Evolutionary conservation across 2,888 invertebrate genomes (phyloP).

Genomic region (Cephus nigrinus): DNA sequence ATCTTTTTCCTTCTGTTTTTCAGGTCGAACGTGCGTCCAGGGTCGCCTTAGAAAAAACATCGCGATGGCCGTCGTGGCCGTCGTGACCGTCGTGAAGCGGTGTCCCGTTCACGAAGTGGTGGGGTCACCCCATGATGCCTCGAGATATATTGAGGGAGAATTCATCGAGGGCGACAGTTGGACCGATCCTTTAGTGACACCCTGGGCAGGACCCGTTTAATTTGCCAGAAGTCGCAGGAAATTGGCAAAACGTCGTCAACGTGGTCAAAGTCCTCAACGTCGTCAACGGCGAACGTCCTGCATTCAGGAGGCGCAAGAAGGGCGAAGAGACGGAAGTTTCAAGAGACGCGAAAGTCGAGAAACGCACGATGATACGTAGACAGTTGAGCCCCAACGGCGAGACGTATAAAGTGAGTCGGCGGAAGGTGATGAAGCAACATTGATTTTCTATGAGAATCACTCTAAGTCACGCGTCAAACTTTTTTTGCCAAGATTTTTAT

Average conservation of each 20-base stretch:
- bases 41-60: neutral
- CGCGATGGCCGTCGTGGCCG: neutral
- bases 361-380: neutral
- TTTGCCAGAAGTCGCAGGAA: neutral
- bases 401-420: conserved; percentile 2
- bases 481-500: neutral
- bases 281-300: neutral
- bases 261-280: neutral
- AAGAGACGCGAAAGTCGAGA: neutral
- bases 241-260: neutral
- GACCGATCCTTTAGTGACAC: neutral
- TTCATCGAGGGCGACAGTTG: neutral
- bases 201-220: neutral
- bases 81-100: neutral
- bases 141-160: neutral
- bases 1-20: conserved; percentile 29
- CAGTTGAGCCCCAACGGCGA: neutral
- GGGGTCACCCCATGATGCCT: neutral
- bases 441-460: neutral
- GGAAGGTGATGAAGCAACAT: neutral
- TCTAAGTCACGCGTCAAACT: neutral
- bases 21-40: conserved; percentile 7
- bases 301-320: neutral
- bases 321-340: conserved; percentile 1
- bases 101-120: neutral